Evolutionary conservation across 1,140 invertebrate species (phyloP), one percentile per base, ranked within the genome.

Genomic region (Mizuhopecten yessoensis): DNA sequence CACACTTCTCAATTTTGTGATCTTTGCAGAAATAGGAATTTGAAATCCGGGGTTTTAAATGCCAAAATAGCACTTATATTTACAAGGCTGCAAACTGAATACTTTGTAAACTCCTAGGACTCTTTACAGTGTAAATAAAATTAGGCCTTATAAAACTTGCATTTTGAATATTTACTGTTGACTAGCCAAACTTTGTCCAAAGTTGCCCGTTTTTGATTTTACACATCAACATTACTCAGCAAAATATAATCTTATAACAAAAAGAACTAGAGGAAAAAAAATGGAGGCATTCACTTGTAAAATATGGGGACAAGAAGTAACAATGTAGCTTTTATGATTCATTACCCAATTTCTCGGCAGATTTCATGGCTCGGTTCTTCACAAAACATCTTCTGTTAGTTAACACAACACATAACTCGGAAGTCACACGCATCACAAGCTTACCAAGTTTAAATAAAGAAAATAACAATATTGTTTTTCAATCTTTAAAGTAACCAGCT

Each of bases 391-490:
- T 75, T 29, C 57, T 29, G 57, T 75, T 75, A 75, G 42, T 45
- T 45, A 13, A 45, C 42, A 45, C 42, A 75, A 9, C 45, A 49
- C 20, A 49, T 49, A 29, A 23, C 15, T 29, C 57, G 1, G 42
- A 10, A 45, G 10, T 45, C 2, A 7, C 17, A 75, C 23, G n/a
- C 57, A 23, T 75, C 23, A 75, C 29, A 75, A 75, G 57, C 57
- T 75, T 75, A 75, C 57, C 1, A 75, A n/a, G n/a, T 75, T 75
- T 75, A 29, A 23, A 75, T 75, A 75, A 75, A 75, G 23, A n/a
- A 75, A 75, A n/a, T 75, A 75, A n/a, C 57, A 75, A 75, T 75
- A 75, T 75, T 75, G 29, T 75, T 75, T 29, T 75, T 75, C 29
- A 75, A 75, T 75, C n/a, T 75, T n/a, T n/a, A 75, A 75, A 75